Conservation (phyloP, 2,113 vertebrate species). For the Neodon shergylaensis region DNA sequence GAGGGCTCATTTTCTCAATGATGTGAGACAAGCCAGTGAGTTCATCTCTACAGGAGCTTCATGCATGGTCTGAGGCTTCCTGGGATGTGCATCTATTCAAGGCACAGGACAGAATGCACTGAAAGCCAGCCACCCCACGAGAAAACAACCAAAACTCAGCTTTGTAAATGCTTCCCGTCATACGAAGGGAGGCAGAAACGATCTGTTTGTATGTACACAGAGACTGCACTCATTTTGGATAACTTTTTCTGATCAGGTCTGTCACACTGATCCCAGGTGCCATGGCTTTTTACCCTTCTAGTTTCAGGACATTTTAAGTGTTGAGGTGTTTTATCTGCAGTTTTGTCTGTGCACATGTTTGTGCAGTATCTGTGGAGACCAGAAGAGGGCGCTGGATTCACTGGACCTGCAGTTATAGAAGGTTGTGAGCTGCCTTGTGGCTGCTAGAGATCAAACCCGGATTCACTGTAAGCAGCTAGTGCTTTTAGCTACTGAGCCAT, state of each 20-base stretch:
- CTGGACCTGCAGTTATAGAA: neutral
- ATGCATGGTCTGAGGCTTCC: neutral
- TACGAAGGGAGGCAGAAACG: neutral
- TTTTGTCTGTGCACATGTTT: neutral
- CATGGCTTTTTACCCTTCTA: neutral
- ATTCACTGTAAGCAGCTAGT: neutral
- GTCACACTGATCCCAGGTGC: neutral
- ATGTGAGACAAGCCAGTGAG: neutral
- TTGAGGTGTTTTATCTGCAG: no score
- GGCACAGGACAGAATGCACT: neutral
- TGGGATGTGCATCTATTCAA: neutral
- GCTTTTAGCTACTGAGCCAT: neutral
- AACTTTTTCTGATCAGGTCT: neutral
- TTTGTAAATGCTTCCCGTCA: neutral
- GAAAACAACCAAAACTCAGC: neutral
- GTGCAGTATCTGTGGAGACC: neutral
- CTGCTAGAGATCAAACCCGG: neutral
- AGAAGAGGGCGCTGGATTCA: neutral
- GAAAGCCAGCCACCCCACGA: neutral
- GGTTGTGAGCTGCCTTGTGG: neutral
- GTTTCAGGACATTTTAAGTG: neutral
- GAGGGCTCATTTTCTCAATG: neutral
- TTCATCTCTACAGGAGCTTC: neutral
- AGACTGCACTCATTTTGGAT: neutral
- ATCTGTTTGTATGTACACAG: neutral